Evolutionary conservation across 2,113 vertebrate genomes (phyloP).

Genomic region (Cacatua alba): DNA sequence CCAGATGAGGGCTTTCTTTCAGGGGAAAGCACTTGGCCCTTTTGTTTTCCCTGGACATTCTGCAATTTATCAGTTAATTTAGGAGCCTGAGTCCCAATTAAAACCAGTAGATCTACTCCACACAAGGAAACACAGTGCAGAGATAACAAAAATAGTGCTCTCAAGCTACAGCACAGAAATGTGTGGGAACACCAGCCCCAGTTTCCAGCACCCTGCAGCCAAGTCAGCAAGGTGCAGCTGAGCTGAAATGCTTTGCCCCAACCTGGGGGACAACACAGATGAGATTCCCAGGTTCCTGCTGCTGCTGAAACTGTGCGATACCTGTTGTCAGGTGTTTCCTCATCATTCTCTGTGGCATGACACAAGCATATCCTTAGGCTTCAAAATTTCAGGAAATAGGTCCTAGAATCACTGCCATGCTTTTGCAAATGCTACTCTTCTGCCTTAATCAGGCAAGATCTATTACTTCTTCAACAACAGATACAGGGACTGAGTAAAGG

Average conservation of each 20-base stretch:
- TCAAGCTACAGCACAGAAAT: accelerated
- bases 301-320: not conserved
- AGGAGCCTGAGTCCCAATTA: not conserved
- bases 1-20: not conserved
- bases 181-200: accelerated
- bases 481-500: not conserved
- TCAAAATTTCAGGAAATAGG: not conserved
- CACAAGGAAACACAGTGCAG: not conserved
- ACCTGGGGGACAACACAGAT: too few relatives aligned
- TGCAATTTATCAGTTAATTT: not conserved
- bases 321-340: not conserved
- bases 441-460: not conserved
- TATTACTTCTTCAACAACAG: not conserved
- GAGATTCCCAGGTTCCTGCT: not conserved
- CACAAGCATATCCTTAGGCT: not conserved
- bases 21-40: not conserved
- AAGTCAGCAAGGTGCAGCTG: not conserved
- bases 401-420: not conserved
- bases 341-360: accelerated
- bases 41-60: not conserved
- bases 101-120: not conserved
- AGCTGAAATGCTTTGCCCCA: not conserved
- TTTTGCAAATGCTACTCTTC: not conserved
- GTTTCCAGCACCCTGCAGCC: not conserved
- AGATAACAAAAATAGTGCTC: not conserved